Percentiles rank a stretch among this genome's conserved stretches.
These are phyloP conservation scores for Ptychadena robeensis DNA, from an alignment of 2,797 vertebrate genomes.

Conservation along the genomic window DNA sequence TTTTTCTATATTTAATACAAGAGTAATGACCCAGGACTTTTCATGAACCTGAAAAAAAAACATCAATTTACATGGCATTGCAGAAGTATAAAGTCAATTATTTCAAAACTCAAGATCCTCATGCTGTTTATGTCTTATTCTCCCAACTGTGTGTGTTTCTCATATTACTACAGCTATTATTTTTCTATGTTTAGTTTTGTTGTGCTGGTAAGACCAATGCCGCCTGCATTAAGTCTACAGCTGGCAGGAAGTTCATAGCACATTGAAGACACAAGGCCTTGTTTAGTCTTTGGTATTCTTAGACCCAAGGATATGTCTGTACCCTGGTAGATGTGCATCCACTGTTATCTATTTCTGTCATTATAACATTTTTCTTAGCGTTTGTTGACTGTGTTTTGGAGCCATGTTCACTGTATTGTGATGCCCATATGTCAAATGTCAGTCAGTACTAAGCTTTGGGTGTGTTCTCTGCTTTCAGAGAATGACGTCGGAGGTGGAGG, in stretches of 20 bases:
- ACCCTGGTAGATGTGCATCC: conserved; percentile 1
- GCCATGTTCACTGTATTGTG: neutral
- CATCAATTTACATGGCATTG: too few species aligned
- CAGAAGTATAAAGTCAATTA: too few species aligned
- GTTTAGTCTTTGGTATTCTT: conserved; percentile 28
- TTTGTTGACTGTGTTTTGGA: conserved; percentile 4
- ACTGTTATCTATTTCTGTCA: conserved; percentile 17
- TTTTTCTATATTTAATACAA: too few species aligned
- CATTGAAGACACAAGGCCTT: neutral
- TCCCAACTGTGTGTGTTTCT: too few species aligned
- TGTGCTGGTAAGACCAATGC: neutral
- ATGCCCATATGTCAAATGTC: conserved; percentile 10
- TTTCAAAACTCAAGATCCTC: too few species aligned
- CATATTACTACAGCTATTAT: neutral
- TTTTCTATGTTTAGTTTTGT: neutral
- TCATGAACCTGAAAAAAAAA: too few species aligned
- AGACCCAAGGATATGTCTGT: conserved; percentile 5
- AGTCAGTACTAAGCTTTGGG: conserved; percentile 14
- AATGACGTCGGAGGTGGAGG: conserved; percentile 85
- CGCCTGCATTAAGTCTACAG: neutral
- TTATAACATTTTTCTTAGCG: neutral
- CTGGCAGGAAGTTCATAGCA: conserved; percentile 6
- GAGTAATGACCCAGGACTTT: too few species aligned
- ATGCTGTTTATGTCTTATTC: too few species aligned
- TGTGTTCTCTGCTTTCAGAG: conserved; percentile 62